These are phyloP conservation scores for Synanceia verrucosa DNA, from an alignment of 2,797 vertebrate species.

Conservation along the genomic window DNA sequence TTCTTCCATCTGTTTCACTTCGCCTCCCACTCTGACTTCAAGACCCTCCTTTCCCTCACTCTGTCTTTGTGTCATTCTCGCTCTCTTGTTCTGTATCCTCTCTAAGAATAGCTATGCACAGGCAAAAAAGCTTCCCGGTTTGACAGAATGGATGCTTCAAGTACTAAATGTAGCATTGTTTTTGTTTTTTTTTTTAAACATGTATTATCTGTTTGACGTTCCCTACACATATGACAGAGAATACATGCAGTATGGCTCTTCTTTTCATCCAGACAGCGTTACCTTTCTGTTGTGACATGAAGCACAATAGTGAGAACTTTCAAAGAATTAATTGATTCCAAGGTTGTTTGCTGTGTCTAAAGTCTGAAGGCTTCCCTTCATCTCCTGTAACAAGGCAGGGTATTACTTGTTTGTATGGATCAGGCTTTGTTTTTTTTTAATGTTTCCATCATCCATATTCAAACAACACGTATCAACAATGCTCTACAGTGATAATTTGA, in stretches of 20 bases:
- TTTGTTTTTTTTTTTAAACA: slow-evolving; percentile 11
- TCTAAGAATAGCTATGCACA: slow-evolving; percentile 68
- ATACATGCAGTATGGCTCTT: neutral
- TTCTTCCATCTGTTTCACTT: slow-evolving; percentile 74
- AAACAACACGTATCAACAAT: slow-evolving; percentile 8
- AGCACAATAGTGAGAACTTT: slow-evolving; percentile 23
- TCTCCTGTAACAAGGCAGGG: neutral
- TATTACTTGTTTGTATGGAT: slow-evolving; percentile 18
- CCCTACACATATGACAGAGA: slow-evolving; percentile 2
- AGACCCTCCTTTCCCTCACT: slow-evolving; percentile 51
- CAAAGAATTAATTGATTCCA: slow-evolving; percentile 30
- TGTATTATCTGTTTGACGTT: slow-evolving; percentile 16
- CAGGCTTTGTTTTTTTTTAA: slow-evolving; percentile 1
- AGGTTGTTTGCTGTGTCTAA: slow-evolving; percentile 9
- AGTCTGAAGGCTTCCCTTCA: slow-evolving; percentile 16
- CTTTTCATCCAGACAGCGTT: slow-evolving; percentile 12
- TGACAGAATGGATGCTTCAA: slow-evolving; percentile 46
- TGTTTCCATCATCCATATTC: slow-evolving; percentile 13
- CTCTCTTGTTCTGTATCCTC: slow-evolving; percentile 46
- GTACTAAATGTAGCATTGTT: slow-evolving; percentile 27
- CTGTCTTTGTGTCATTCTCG: slow-evolving; percentile 52
- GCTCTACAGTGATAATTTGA: neutral
- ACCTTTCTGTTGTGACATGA: slow-evolving; percentile 13
- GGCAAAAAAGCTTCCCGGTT: slow-evolving; percentile 38
- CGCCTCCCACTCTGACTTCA: slow-evolving; percentile 66